Evolutionary conservation across 2,888 invertebrate species (phyloP).

Genomic region (Ichneumoninae sp.): DNA sequence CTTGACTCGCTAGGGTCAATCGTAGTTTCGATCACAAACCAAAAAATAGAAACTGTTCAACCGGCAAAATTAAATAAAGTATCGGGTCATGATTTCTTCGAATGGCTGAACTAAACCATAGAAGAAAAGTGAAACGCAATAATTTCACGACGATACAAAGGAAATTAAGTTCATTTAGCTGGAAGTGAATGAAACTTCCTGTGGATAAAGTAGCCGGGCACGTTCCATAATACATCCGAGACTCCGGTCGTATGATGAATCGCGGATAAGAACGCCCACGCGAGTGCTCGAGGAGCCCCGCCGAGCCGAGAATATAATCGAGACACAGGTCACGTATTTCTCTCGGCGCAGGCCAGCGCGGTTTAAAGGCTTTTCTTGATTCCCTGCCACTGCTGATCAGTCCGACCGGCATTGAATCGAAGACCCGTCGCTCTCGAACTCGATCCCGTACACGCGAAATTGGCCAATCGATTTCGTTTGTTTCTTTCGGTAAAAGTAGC

Average conservation of each 20-base stretch:
- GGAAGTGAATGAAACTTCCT: constrained; percentile 53
- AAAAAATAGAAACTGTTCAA: neutral
- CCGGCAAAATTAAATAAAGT: too few relatives aligned
- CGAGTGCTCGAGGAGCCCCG: constrained; percentile 25
- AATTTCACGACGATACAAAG: constrained; percentile 15
- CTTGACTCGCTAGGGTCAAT: neutral
- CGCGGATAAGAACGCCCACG: constrained; percentile 64
- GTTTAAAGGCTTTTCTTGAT: constrained; percentile 55
- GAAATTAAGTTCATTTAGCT: constrained; percentile 46
- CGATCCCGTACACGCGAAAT: constrained; percentile 44
- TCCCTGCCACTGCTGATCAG: constrained; percentile 49
- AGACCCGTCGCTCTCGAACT: constrained; percentile 31
- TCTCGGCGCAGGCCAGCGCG: constrained; percentile 32
- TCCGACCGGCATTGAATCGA: constrained; percentile 34
- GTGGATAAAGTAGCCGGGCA: constrained; percentile 29
- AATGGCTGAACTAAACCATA: neutral
- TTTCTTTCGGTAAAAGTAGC: constrained; percentile 22
- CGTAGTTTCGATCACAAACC: neutral
- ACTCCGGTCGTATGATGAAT: constrained; percentile 61
- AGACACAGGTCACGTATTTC: constrained; percentile 60
- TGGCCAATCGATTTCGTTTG: constrained; percentile 56
- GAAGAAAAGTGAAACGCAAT: neutral
- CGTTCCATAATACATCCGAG: constrained; percentile 53
- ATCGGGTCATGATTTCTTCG: neutral
- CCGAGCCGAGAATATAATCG: constrained; percentile 63